phyloP scores from a whole-genome alignment of 1,140 invertebrate genomes.

The Condylostylus longicornis region DNA sequence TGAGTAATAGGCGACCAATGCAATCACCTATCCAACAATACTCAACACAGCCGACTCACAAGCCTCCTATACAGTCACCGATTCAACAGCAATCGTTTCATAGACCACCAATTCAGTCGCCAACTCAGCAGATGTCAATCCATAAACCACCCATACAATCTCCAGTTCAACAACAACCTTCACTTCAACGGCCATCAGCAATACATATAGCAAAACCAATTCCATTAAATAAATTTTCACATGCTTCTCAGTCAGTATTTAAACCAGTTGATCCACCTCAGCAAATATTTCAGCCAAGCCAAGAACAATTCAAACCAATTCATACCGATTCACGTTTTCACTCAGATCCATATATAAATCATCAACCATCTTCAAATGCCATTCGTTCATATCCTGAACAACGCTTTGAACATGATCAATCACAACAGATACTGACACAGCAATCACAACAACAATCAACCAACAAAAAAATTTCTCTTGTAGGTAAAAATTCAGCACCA shows the following conservation, averaged over 20 bases:
- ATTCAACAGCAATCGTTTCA: too few relatives aligned
- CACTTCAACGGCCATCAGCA: conserved; percentile 2
- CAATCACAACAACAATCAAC: conserved; percentile 6
- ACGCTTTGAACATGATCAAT: conserved; percentile 10
- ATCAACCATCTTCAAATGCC: conserved; percentile 7
- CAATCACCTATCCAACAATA: too few relatives aligned
- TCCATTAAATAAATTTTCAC: conserved; percentile 51
- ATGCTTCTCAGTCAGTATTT: conserved; percentile 54
- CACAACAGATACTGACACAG: conserved; percentile 13
- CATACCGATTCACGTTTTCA: conserved; percentile 9
- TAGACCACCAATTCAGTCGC: too few relatives aligned
- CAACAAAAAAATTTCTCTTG: too few relatives aligned
- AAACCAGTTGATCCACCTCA: conserved; percentile 39
- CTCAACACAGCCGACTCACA: neutral
- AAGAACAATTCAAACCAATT: conserved; percentile 24
- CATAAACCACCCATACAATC: conserved; percentile 3
- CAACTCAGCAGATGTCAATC: too few relatives aligned
- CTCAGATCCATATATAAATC: conserved; percentile 6
- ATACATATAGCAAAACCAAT: conserved; percentile 30
- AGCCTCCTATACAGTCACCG: conserved; percentile 2
- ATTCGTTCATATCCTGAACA: conserved; percentile 4
- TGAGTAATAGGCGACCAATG: too few relatives aligned
- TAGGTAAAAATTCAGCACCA: too few relatives aligned
- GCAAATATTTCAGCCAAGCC: conserved; percentile 9
- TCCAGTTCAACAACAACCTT: conserved; percentile 25